A percentile compares a stretch with the other conserved stretches of the same genome.
phyloP scores from a whole-genome alignment of 2,113 vertebrate genomes.

The Pelecanus crispus region DNA sequence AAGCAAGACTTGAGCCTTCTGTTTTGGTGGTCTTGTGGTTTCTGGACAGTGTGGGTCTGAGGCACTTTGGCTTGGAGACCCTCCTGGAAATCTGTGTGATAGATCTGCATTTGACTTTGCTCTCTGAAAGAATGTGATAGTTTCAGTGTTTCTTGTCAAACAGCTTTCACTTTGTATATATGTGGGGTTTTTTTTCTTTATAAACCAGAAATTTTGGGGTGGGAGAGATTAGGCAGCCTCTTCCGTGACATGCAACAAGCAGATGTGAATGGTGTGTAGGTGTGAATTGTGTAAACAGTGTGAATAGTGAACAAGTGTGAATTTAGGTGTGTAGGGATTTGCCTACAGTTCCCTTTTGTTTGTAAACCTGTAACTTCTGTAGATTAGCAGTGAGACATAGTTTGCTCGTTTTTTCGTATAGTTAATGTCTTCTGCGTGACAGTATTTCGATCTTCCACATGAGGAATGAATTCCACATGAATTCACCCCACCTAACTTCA shows the following conservation, averaged over 20 bases:
- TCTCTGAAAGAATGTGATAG: neutral
- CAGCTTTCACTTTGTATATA: neutral
- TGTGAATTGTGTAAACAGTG: neutral
- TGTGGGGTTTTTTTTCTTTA: neutral
- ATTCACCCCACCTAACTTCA: neutral
- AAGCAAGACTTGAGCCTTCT: neutral
- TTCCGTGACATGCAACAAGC: neutral
- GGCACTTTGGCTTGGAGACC: neutral
- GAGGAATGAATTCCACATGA: neutral
- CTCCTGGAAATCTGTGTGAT: neutral
- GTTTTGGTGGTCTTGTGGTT: neutral
- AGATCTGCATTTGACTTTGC: neutral
- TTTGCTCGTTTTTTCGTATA: neutral
- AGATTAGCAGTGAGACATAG: neutral
- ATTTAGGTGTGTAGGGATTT: neutral
- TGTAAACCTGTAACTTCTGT: neutral
- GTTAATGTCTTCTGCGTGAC: neutral
- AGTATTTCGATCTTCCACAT: neutral
- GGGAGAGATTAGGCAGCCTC: neutral
- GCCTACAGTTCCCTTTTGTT: neutral
- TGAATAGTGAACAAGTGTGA: neutral
- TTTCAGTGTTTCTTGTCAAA: neutral
- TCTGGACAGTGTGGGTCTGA: neutral
- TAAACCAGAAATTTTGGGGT: neutral
- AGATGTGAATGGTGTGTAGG: neutral